phyloP scores from a whole-genome alignment of 2,888 invertebrate genomes.

The Trimorus sp. region DNA sequence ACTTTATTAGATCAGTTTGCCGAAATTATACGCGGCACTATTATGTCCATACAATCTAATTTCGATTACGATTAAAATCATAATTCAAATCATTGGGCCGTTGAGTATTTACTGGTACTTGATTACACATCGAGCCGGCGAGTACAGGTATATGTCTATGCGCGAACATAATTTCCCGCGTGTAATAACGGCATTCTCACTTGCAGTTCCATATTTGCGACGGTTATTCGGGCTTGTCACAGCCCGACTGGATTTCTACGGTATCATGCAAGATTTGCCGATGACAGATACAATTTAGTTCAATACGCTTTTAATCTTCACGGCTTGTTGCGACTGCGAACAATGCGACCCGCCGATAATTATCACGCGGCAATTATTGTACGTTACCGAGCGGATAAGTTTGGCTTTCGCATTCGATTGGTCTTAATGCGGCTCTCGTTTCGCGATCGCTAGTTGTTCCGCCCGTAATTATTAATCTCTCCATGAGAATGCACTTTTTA shows the following conservation, averaged over 20 bases:
- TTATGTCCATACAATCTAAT: conserved; percentile 52
- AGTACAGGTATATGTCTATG: conserved; percentile 37
- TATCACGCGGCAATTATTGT: conserved; percentile 4
- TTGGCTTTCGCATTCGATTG: not conserved
- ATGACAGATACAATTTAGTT: conserved; percentile 53
- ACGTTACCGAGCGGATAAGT: not conserved
- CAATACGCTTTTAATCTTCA: conserved; percentile 60
- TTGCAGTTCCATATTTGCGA: conserved; percentile 57
- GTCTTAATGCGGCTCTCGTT: too few relatives aligned
- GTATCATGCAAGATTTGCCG: conserved; percentile 43
- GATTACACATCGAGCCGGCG: conserved; percentile 46
- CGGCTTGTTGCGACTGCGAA: conserved; percentile 28
- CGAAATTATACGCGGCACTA: conserved; percentile 38
- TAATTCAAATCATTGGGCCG: conserved; percentile 61
- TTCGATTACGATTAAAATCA: conserved; percentile 64
- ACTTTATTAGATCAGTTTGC: conserved; percentile 47
- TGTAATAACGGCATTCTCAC: conserved; percentile 58
- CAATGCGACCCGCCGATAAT: not conserved
- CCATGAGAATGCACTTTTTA: too few relatives aligned
- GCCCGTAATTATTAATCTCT: too few relatives aligned
- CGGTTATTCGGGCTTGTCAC: conserved; percentile 59
- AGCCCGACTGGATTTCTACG: conserved; percentile 29
- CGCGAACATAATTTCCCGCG: conserved; percentile 54
- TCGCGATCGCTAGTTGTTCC: too few relatives aligned
- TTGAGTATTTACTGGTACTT: conserved; percentile 55